phyloP scores from a whole-genome alignment of 2,113 vertebrate genomes.

The Bubo scandiacus region DNA sequence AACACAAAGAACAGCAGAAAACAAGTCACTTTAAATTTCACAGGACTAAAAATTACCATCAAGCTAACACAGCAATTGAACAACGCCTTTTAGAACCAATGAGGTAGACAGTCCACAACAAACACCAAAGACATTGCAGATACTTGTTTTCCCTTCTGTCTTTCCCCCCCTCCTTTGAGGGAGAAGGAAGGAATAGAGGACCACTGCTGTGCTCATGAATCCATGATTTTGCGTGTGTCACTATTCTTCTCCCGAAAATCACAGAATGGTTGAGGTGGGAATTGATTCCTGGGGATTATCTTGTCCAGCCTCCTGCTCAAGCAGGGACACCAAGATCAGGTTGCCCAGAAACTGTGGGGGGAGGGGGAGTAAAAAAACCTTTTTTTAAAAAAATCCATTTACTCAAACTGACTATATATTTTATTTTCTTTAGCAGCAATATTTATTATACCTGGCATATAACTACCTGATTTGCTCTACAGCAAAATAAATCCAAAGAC shows the following conservation, averaged over 20 bases:
- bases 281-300: neutral
- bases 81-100: neutral
- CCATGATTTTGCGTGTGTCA: neutral
- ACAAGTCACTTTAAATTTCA: neutral
- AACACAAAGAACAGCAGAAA: neutral
- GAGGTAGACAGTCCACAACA: neutral
- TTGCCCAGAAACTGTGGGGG: neutral
- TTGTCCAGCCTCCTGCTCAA: neutral
- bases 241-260: neutral
- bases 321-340: neutral
- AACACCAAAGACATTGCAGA: neutral
- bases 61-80: neutral
- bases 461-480: neutral
- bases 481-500: neutral
- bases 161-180: rapidly evolving
- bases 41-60: neutral
- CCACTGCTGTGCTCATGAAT: neutral
- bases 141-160: neutral
- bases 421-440: neutral
- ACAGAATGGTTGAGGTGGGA: neutral
- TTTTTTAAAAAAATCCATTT: neutral
- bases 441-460: neutral
- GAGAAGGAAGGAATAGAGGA: neutral
- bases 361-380: too few species aligned
- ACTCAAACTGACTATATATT: neutral